phyloP scores from a whole-genome alignment of 1,140 invertebrate species.

The Plectrocnemia conspersa region DNA sequence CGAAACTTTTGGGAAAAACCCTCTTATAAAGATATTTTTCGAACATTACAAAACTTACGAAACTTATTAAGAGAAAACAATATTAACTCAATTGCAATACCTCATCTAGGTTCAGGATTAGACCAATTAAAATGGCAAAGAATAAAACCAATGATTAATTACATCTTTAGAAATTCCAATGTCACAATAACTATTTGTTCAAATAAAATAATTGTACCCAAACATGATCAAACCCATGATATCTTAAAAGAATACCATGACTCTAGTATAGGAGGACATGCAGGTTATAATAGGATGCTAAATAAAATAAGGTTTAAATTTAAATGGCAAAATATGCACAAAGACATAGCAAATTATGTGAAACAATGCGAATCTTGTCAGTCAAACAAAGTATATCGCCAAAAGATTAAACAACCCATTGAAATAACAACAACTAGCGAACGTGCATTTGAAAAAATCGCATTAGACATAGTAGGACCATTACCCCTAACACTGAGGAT shows the following conservation, averaged over 20 bases:
- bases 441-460: slow-evolving; percentile 33
- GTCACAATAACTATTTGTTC: slow-evolving; percentile 27
- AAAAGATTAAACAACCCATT: slow-evolving; percentile 1
- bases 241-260: slow-evolving; percentile 24
- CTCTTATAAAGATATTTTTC: slow-evolving; percentile 28
- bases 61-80: slow-evolving; percentile 17
- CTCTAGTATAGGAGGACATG: slow-evolving; percentile 37
- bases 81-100: slow-evolving; percentile 18
- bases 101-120: slow-evolving; percentile 13
- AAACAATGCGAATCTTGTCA: slow-evolving; percentile 7
- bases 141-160: slow-evolving; percentile 28
- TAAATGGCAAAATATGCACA: slow-evolving; percentile 1
- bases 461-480: slow-evolving; percentile 39
- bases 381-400: not conserved
- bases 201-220: slow-evolving; percentile 15
- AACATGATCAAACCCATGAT: not conserved
- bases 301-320: slow-evolving; percentile 1
- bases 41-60: slow-evolving; percentile 23
- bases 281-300: slow-evolving; percentile 33
- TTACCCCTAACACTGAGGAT: slow-evolving; percentile 30
- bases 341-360: slow-evolving; percentile 3
- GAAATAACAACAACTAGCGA: slow-evolving; percentile 28
- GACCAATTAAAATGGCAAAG: slow-evolving; percentile 29
- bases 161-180: slow-evolving; percentile 21
- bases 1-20: slow-evolving; percentile 30